Conservation (phyloP, 2,888 invertebrate species). For the Coleophora flavipennella region DNA sequence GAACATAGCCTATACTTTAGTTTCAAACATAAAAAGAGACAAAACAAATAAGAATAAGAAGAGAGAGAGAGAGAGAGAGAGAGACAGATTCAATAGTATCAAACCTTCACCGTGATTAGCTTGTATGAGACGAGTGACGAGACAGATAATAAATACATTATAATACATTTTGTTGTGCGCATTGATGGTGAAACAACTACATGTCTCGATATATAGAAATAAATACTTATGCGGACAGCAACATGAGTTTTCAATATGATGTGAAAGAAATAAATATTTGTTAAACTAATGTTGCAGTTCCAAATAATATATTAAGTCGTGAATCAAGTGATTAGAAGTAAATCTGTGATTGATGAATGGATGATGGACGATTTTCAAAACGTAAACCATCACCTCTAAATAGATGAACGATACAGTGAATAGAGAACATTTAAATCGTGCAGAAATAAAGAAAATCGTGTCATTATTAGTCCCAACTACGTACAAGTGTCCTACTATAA, state of each 20-base stretch:
- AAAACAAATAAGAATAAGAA: conserved; percentile 21
- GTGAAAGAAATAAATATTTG: neutral
- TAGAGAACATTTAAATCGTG: conserved; percentile 49
- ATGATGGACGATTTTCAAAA: conserved; percentile 17
- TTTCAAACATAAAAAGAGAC: conserved; percentile 12
- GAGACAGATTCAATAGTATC: conserved; percentile 47
- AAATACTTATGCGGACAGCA: neutral
- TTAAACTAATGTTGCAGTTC: conserved; percentile 2
- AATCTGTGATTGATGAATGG: neutral
- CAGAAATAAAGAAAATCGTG: conserved; percentile 48
- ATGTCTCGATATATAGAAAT: conserved; percentile 1
- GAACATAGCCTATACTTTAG: conserved; percentile 13
- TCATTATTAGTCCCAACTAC: conserved; percentile 39
- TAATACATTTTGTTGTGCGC: neutral
- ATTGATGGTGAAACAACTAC: neutral
- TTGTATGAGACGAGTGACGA: conserved; percentile 14
- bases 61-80: conserved; percentile 20
- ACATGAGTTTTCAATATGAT: conserved; percentile 1
- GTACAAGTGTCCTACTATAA: conserved; percentile 26
- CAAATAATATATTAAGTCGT: conserved; percentile 5
- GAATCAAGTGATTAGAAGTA: conserved; percentile 2
- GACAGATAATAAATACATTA: conserved; percentile 14
- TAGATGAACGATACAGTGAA: conserved; percentile 27
- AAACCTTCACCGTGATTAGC: conserved; percentile 68
- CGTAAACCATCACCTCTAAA: conserved; percentile 44